Evolutionary conservation across 2,113 vertebrate genomes (phyloP), one percentile per base, ranked within the genome.

Genomic region (Oplegnathus fasciatus): DNA sequence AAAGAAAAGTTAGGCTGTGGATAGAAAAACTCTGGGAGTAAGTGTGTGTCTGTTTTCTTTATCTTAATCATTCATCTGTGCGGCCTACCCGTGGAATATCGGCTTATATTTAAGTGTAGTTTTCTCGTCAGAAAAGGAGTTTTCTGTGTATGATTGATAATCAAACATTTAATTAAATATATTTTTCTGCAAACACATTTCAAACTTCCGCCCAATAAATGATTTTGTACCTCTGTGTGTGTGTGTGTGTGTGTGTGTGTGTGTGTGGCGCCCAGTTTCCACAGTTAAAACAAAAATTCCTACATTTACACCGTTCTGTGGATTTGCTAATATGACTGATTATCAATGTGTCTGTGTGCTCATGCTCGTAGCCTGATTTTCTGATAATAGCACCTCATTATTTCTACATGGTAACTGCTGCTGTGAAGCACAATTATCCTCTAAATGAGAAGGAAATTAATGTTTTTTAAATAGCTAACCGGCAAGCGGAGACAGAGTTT

Each of bases 361-460:
- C 50, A 50, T 1, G 3, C 32, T 22, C 1, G 0, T 26, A 40
- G 44, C 22, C 30, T 78, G 37, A 58, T 65, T 80, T 58, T 73
- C 24, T 46, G 40, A 76, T 46, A 69, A 42, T 44, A 70, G 48
- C 54, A 69, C 30, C 67, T 86, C 34, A 76, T 84, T 76, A 86
- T 73, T 73, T 82, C 65, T 18, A 30, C 44, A 71, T 68, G 9
- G 44, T 54, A 78, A 80, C 55, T 74, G 60, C 66, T 69, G 62
- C 80, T 88, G 58, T 67, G 75, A 77, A 71, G 76, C 67, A 34
- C 57, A 86, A 75, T 84, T 80, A 83, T 78, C 57, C 18, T 57
- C 42, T 78, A 71, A 64, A 86, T 81, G 84, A 81, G 64, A 78
- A 42, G 75, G 37, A 78, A 86, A 86, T 73, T 18, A 52, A 82